A percentile compares a stretch with the other conserved stretches of the same genome.
These are phyloP conservation scores for Orius insidiosus DNA, from an alignment of 1,140 invertebrate genomes.

Conservation along the genomic window DNA sequence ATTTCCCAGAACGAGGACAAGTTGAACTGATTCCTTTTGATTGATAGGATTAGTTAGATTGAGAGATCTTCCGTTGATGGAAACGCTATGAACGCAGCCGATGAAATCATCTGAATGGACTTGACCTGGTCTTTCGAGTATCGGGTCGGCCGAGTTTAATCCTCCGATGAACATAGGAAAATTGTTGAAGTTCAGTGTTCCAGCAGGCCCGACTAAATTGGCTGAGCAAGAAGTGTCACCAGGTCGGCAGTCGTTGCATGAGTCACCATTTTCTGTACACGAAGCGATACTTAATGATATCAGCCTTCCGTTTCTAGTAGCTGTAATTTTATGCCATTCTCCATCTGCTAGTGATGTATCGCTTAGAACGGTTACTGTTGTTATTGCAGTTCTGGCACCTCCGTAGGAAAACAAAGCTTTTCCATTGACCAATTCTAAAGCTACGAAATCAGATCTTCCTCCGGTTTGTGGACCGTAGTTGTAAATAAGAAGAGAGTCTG, in stretches of 20 bases:
- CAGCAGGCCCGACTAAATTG: slow-evolving; percentile 65
- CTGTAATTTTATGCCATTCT: slow-evolving; percentile 79
- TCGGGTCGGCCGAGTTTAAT: slow-evolving; percentile 58
- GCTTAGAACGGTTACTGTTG: slow-evolving; percentile 46
- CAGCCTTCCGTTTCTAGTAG: slow-evolving; percentile 70
- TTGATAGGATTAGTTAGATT: slow-evolving; percentile 58
- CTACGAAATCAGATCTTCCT: slow-evolving; percentile 80
- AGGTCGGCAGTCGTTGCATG: slow-evolving; percentile 67
- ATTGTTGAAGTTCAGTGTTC: slow-evolving; percentile 82
- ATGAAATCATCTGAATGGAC: slow-evolving; percentile 81
- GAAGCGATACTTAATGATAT: slow-evolving; percentile 63
- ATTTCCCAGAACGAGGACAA: slow-evolving; percentile 45
- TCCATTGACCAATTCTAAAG: slow-evolving; percentile 69
- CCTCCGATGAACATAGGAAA: slow-evolving; percentile 75
- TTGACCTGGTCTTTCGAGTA: slow-evolving; percentile 71
- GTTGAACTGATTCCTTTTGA: slow-evolving; percentile 52
- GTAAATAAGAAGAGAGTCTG: slow-evolving; percentile 69
- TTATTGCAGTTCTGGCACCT: slow-evolving; percentile 68
- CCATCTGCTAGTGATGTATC: slow-evolving; percentile 56
- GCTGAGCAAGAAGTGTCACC: slow-evolving; percentile 64
- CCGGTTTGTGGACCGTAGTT: slow-evolving; percentile 74
- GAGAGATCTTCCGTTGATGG: slow-evolving; percentile 62
- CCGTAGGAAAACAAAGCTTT: slow-evolving; percentile 77
- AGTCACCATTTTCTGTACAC: slow-evolving; percentile 68
- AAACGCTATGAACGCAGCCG: slow-evolving; percentile 79